These are phyloP conservation scores for Neolamprologus ventralis DNA, from an alignment of 2,113 vertebrate species.

Conservation along the genomic window DNA sequence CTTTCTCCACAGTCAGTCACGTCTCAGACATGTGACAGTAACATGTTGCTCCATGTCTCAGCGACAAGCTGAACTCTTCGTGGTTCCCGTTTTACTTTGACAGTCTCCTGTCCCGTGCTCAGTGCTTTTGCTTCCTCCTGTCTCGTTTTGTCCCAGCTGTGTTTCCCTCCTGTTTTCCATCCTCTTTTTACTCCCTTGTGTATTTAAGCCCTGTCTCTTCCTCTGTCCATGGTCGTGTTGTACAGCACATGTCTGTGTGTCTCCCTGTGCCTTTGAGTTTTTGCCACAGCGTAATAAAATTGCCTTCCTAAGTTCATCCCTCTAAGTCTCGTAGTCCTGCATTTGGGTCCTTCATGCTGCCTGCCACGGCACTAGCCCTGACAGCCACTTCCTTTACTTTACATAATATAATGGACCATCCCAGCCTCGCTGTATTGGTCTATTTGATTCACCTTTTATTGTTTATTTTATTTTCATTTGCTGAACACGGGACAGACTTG, in stretches of 20 bases:
- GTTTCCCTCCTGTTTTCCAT: not conserved
- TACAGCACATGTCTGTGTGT: not conserved
- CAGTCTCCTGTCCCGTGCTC: rapidly evolving
- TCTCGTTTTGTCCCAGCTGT: not conserved
- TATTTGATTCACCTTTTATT: too few species aligned
- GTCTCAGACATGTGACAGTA: not conserved
- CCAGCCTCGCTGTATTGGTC: too few species aligned
- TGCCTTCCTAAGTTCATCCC: not conserved
- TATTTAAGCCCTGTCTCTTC: not conserved
- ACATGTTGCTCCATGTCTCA: not conserved
- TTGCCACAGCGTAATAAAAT: not conserved
- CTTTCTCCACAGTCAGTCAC: not conserved
- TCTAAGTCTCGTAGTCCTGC: not conserved
- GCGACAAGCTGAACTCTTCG: not conserved
- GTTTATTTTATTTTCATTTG: too few species aligned
- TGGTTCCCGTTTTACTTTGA: not conserved
- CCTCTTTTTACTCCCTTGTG: not conserved
- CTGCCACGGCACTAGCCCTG: not conserved
- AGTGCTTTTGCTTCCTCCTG: not conserved
- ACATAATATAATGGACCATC: too few species aligned
- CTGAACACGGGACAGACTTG: too few species aligned
- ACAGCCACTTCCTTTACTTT: not conserved
- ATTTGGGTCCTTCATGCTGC: not conserved
- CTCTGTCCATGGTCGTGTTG: not conserved
- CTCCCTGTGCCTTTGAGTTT: not conserved